These are phyloP conservation scores for Acestrorhynchus altus DNA, from an alignment of 2,797 vertebrate genomes.

Conservation along the genomic window DNA sequence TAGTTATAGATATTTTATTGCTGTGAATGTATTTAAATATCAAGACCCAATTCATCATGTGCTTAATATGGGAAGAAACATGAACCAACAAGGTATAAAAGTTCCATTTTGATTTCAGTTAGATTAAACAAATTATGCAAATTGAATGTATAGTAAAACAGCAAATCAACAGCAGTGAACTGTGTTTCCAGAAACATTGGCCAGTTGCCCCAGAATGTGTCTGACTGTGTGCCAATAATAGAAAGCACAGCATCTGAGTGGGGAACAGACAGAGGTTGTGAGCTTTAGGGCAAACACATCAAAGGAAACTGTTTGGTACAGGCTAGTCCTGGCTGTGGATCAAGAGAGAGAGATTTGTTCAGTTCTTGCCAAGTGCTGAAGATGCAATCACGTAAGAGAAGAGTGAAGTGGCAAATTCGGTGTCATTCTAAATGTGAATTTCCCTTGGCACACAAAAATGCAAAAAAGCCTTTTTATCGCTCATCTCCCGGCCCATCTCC, in stretches of 20 bases:
- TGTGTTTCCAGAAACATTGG: neutral
- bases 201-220: neutral
- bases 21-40: too few species aligned
- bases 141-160: too few species aligned
- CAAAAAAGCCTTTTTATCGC: neutral
- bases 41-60: too few species aligned
- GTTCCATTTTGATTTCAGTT: too few species aligned
- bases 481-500: neutral
- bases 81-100: too few species aligned
- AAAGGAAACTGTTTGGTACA: neutral
- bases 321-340: slow-evolving; percentile 2
- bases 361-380: neutral
- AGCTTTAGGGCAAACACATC: slow-evolving; percentile 4
- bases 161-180: neutral
- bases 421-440: slow-evolving; percentile 9
- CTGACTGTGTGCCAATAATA: neutral
- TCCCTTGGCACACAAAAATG: neutral
- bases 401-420: slow-evolving; percentile 7
- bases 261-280: neutral
- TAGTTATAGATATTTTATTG: too few species aligned
- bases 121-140: too few species aligned
- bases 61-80: too few species aligned
- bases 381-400: slow-evolving; percentile 1
- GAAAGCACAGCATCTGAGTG: neutral
- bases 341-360: slow-evolving; percentile 9